Evolutionary conservation across 2,888 invertebrate genomes (phyloP), one percentile per base, ranked within the genome.

Genomic region (Latrodectus hesperus): DNA sequence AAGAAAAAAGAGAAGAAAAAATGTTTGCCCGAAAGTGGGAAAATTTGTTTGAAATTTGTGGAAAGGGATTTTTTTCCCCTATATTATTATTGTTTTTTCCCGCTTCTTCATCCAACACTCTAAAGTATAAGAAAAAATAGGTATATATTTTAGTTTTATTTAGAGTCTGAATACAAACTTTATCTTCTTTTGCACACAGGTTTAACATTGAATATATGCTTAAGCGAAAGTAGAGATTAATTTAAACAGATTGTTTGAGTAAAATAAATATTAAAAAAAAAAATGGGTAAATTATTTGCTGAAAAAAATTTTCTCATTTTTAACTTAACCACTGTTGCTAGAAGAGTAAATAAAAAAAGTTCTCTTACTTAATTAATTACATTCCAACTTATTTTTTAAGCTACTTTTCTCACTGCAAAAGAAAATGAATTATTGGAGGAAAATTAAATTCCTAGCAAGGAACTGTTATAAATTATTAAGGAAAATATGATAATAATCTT

Each of bases 41-140:
- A 87, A 81, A 82, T 87, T 65, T 81, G 81, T 81, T 82, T 81
- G 86, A 87, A 81, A 87, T 75, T 86, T 82, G n/a, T 52, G 52
- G 80, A 72, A 75, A 72, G 16, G 51, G 53, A 12, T 65, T 51
- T 77, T 81, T 86, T 86, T n/a, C 38, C 38, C 38, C 38, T 38
- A 38, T 38, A 38, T 38, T 38, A 38, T 38, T 38, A 38, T 38
- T 38, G 38, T 38, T 72, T 49, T 65, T 70, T 49, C 60, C 55
- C 17, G 1, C 64, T 26, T 49, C 22, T 77, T 71, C 60, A 53
- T 70, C 22, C 60, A 38, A 68, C 68, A 68, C 70, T 55, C 55
- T 75, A 22, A 71, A 70, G 74, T 74, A n/a, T n/a, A 85, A 74
- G 67, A 73, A 78, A 78, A 79, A 79, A 72, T 26, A 52, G 53